phyloP scores from a whole-genome alignment of 2,113 vertebrate genomes.

The Lipotes vexillifer region DNA sequence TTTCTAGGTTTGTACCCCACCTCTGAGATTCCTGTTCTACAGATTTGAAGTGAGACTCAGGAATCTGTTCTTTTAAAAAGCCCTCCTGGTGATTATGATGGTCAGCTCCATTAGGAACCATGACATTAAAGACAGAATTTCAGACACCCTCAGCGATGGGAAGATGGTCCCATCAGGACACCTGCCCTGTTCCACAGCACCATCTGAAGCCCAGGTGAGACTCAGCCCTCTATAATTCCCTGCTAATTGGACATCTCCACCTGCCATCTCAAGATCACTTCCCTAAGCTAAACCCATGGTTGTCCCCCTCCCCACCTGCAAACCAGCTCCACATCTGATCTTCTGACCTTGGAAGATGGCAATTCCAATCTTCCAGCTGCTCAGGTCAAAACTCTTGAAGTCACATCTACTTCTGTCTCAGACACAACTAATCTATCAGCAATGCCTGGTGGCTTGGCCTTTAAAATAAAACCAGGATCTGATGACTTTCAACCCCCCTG shows the following conservation, averaged over 20 bases:
- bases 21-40: background rate
- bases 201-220: background rate
- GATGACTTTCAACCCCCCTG: background rate
- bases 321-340: background rate
- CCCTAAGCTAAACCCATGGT: background rate
- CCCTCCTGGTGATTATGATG: background rate
- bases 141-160: background rate
- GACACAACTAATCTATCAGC: background rate
- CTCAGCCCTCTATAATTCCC: background rate
- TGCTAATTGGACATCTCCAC: background rate
- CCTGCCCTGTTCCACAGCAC: background rate
- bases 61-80: background rate
- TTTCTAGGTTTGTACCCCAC: background rate
- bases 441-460: background rate
- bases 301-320: background rate
- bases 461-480: background rate
- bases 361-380: background rate
- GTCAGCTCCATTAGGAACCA: background rate
- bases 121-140: background rate
- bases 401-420: background rate
- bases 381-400: background rate
- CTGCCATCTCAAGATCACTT: background rate
- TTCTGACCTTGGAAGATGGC: background rate
- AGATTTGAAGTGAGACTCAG: background rate
- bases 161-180: background rate